Base-by-base conservation (phyloP, 2,113 vertebrate genomes). In the Perognathus longimembris region DNA sequence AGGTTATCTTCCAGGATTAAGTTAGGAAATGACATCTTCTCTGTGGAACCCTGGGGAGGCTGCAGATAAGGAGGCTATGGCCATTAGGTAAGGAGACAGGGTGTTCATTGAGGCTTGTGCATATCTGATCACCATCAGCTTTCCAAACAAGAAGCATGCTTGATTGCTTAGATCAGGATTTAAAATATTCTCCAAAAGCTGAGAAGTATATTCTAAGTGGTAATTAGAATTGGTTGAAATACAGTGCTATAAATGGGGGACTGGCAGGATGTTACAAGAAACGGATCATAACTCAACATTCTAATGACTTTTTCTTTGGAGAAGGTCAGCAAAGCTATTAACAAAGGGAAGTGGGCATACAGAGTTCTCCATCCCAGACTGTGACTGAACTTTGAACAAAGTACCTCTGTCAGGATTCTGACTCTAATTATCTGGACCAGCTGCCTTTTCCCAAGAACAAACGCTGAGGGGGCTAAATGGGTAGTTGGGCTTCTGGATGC, bases 261-360 rank as follows among this genome's bases (percentile, higher is more conserved):
- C 91, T 91, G 89, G 95, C 1, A 12, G 10, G 28, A 85, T 95
- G 95, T 96, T 95, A 95, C 40, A 96, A 95, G 97, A 97, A 97
- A 97, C 94, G 94, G 95, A 94, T 96, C 94, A 96, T 97, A 97
- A 96, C 91, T 97, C 96, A 97, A 96, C 91, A 94, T 94, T 95
- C 95, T 96, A 96, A 97, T 95, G 94, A 96, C 96, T 97, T 96
- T 96, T 95, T 90, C 93, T 96, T 89, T 57, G 57, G 91, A 95
- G 95, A 97, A 97, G 97, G 96, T 97, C 97, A 96, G 92, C 93
- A 95, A 95, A 88, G 97, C 95, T 96, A 95, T 96, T 96, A 96
- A 93, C 89, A 70, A 54, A 97, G 91, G 93, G 91, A 97, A 85
- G 94, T 94, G 82, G 91, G 78, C 95, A 85, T 70, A 40, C 85